A percentile compares a stretch with the other conserved stretches of the same genome.
Evolutionary conservation across 2,797 vertebrate genomes (phyloP).

Genomic region (Brachyalestes nurse): DNA sequence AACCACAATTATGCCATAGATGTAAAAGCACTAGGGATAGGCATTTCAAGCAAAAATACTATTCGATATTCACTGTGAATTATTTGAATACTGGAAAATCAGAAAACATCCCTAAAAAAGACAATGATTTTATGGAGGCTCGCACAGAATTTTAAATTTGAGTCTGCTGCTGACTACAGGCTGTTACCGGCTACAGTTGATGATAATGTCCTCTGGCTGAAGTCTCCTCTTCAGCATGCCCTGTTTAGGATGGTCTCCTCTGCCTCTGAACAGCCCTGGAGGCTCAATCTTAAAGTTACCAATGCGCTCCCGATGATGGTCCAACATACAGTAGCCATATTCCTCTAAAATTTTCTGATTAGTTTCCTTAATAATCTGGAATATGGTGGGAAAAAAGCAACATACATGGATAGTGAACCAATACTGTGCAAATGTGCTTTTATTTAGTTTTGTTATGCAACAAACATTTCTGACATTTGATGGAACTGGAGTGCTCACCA

Average conservation of each 20-base stretch:
- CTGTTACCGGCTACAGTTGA: conserved; percentile 72
- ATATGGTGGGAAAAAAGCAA: not conserved
- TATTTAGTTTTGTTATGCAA: not conserved
- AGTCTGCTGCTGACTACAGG: no score
- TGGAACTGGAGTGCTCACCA: conserved; percentile 61
- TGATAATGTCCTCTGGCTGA: conserved; percentile 76
- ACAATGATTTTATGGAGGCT: not conserved
- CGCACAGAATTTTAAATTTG: not conserved
- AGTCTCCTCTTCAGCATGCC: conserved; percentile 79
- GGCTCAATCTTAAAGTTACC: conserved; percentile 80
- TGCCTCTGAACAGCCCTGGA: conserved; percentile 73
- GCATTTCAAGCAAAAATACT: no score
- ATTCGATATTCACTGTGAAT: no score
- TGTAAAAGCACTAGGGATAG: not conserved
- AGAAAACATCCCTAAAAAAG: not conserved
- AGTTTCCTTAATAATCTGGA: conserved; percentile 70
- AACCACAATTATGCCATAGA: not conserved
- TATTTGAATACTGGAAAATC: no score
- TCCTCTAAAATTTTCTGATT: conserved; percentile 76
- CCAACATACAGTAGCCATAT: conserved; percentile 77
- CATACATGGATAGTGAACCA: not conserved
- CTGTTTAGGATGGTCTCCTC: conserved; percentile 79
- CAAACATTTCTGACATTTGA: not conserved
- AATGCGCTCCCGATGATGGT: conserved; percentile 74
- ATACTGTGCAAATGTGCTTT: not conserved